Evolutionary conservation across 2,888 invertebrate genomes (phyloP), one percentile per base, ranked within the genome.

Genomic region (Watsonalla cultraria): DNA sequence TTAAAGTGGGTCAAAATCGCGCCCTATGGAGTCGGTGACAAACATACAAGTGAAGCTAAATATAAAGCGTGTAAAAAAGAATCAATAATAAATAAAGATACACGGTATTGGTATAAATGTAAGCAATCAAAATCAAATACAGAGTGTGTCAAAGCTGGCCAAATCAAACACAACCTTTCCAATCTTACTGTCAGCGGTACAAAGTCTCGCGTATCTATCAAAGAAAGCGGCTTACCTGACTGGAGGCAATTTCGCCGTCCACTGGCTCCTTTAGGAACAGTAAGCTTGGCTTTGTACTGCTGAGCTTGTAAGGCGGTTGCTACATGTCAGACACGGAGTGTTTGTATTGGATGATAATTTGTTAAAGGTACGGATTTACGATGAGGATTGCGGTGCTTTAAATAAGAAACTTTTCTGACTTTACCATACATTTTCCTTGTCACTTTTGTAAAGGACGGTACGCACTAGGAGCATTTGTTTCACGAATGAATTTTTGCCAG

Each of bases 221-320:
- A 85, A 88, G 86, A 82, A 85, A 88, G 82, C 84, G 80, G 85
- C 84, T 89, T 89, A 86, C 86, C 84, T 86, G 81, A 76, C 80
- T 83, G 67, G 78, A 76, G 86, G 86, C 84, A 90, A 90, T 90
- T 90, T 90, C 86, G 80, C 82, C 76, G 88, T 87, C 87, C 88
- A 82, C 82, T 88, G 90, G 82, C 70, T 84, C 66, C 75, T 65
- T 71, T 71, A 82, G 79, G 73, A 79, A 72, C 78, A 72, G 77
- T 83, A 83, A 85, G 82, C 80, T 67, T 69, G 62, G 78, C 83
- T 82, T 80, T 82, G 82, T 80, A 72, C 72, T 70, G 67, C 69
- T 62, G 62, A 63, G 63, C 71, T 64, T 70, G 78, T 76, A 70
- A 70, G 72, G 68, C 64, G 64, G 59, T 47, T 52, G 45, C 49